Evolutionary conservation across 2,888 invertebrate species (phyloP).

Genomic region (Hemistola chrysoprasaria): DNA sequence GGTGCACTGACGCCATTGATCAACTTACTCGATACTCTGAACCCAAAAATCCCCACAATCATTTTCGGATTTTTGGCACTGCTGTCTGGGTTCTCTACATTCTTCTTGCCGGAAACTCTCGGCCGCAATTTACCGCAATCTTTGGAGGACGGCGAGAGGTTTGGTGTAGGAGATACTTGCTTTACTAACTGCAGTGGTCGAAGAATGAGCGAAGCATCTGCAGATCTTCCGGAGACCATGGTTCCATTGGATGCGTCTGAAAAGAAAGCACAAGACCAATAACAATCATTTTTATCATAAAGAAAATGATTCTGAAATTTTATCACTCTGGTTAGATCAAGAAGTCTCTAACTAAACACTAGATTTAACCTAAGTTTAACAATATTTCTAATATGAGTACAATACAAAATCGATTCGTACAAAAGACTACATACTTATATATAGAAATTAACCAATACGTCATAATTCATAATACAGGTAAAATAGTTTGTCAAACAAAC

Average conservation of each 20-base stretch:
- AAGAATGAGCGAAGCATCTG: conserved; percentile 61
- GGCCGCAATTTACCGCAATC: conserved; percentile 92
- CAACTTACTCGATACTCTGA: conserved; percentile 88
- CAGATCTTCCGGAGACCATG: conserved; percentile 70
- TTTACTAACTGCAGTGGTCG: conserved; percentile 85
- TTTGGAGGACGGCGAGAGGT: conserved; percentile 91
- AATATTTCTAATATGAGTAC: too few relatives aligned
- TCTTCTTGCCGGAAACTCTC: conserved; percentile 90
- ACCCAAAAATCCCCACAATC: conserved; percentile 89
- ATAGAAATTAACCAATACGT: too few relatives aligned
- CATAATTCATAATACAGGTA: too few relatives aligned
- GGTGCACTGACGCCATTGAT: conserved; percentile 91
- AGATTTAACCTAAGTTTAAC: too few relatives aligned
- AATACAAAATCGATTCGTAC: too few relatives aligned
- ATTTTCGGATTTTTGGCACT: conserved; percentile 89
- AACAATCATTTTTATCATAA: neutral
- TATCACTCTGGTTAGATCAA: too few relatives aligned
- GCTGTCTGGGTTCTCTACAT: conserved; percentile 87
- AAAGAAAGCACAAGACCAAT: conserved; percentile 49
- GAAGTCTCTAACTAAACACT: too few relatives aligned
- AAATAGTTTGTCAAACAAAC: too few relatives aligned
- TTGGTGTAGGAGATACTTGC: conserved; percentile 91
- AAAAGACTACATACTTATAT: too few relatives aligned
- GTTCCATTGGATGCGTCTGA: conserved; percentile 61
- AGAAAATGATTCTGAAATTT: conserved; percentile 3